Percentiles rank a stretch among this genome's conserved stretches.
Conservation (phyloP, 1,140 invertebrate species). For the Lucilia cuprina region DNA sequence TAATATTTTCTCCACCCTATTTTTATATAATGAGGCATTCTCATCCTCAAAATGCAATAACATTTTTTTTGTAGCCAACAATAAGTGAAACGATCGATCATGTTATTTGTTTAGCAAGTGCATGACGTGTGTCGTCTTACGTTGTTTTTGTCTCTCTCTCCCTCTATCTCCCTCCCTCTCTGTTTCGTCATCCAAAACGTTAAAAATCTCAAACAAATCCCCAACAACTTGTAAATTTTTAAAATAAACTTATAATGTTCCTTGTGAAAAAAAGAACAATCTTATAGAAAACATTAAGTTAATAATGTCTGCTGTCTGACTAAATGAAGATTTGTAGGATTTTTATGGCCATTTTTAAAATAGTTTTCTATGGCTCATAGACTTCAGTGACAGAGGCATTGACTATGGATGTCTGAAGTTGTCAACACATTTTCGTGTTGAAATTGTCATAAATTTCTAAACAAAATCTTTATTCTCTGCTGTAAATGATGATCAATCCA, state of each 20-base stretch:
- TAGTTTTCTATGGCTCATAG: not conserved
- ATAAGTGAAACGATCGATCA: not conserved
- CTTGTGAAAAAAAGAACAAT: not conserved
- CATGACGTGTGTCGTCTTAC: not conserved
- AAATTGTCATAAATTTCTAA: conserved; percentile 15
- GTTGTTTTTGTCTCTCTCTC: not conserved
- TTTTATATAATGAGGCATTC: not conserved
- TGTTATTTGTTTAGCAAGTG: not conserved
- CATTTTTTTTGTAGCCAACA: not conserved
- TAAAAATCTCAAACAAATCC: not conserved
- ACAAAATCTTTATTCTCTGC: not conserved
- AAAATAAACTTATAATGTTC: not conserved
- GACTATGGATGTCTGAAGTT: not conserved
- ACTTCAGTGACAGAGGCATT: not conserved
- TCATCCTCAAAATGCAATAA: not conserved
- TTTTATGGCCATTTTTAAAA: conserved; percentile 18
- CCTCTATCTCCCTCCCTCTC: not conserved
- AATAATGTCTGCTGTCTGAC: conserved; percentile 17
- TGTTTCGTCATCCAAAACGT: not conserved
- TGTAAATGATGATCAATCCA: not conserved
- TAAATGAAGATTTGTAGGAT: conserved; percentile 12
- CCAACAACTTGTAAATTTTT: not conserved
- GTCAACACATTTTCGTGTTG: conserved; percentile 14
- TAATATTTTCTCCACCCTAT: not conserved
- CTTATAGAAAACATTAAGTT: not conserved